A percentile compares a stretch with the other conserved stretches of the same genome.
Conservation (phyloP, 2,797 vertebrate species). For the Todus mexicanus region DNA sequence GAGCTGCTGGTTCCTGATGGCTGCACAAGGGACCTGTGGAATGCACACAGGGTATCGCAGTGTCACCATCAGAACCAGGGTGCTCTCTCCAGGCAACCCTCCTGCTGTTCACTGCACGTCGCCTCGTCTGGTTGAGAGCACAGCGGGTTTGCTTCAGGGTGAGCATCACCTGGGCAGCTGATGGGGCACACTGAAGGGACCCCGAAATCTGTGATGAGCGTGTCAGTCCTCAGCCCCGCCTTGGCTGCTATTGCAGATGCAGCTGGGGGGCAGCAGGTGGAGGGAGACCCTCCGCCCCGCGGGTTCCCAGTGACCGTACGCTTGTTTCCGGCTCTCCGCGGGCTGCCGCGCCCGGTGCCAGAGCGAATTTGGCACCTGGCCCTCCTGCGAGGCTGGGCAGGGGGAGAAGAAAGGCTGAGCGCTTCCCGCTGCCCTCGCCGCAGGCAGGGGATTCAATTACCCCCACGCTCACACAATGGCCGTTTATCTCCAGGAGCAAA, state of each 20-base stretch:
- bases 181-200: background rate
- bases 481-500: background rate
- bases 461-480: background rate
- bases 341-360: background rate
- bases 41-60: accelerated
- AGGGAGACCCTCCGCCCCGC: background rate
- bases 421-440: background rate
- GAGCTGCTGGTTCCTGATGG: background rate
- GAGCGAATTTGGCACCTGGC: slow-evolving; percentile 45
- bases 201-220: accelerated
- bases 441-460: slow-evolving; percentile 6
- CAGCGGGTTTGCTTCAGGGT: background rate
- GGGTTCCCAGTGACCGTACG: background rate
- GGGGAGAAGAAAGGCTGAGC: slow-evolving; percentile 22
- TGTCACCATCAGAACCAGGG: accelerated
- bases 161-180: background rate
- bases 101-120: background rate
- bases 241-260: background rate
- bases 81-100: background rate
- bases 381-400: background rate
- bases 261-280: no score
- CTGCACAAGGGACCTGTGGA: background rate
- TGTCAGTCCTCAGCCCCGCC: background rate
- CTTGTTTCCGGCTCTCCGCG: background rate
- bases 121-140: accelerated